A percentile compares a stretch with the other conserved stretches of the same genome.
phyloP scores from a whole-genome alignment of 2,797 vertebrate species.

The Spheniscus humboldti region DNA sequence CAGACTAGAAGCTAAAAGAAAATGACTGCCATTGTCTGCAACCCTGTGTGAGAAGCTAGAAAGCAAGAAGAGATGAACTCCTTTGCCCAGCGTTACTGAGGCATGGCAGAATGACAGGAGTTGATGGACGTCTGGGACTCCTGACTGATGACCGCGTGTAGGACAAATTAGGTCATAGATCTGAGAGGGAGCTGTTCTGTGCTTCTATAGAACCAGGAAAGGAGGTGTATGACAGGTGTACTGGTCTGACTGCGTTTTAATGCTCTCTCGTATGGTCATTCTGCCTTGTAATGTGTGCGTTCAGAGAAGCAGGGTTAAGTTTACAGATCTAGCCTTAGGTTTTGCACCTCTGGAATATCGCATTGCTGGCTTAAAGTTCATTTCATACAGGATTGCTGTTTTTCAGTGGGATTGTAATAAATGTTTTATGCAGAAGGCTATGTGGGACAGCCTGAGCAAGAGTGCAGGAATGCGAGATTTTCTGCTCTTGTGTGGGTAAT shows the following conservation, averaged over 20 bases:
- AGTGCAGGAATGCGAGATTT: background rate
- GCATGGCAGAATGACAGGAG: background rate
- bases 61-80: background rate
- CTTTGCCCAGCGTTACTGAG: background rate
- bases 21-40: background rate
- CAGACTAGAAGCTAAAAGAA: background rate
- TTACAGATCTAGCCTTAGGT: background rate
- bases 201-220: background rate
- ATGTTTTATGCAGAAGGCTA: background rate
- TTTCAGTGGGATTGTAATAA: background rate
- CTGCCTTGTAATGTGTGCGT: background rate
- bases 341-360: background rate
- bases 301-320: background rate
- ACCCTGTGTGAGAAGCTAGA: background rate
- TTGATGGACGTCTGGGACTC: background rate
- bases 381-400: background rate
- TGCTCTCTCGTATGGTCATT: background rate
- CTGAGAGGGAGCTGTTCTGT: background rate
- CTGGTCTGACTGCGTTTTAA: accelerated
- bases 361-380: background rate
- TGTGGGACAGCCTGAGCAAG: background rate
- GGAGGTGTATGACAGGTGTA: background rate
- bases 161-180: background rate
- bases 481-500: background rate
- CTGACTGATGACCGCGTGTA: background rate